A percentile compares a stretch with the other conserved stretches of the same genome.
phyloP scores from a whole-genome alignment of 2,113 vertebrate species.

The Ctenomys sociabilis region DNA sequence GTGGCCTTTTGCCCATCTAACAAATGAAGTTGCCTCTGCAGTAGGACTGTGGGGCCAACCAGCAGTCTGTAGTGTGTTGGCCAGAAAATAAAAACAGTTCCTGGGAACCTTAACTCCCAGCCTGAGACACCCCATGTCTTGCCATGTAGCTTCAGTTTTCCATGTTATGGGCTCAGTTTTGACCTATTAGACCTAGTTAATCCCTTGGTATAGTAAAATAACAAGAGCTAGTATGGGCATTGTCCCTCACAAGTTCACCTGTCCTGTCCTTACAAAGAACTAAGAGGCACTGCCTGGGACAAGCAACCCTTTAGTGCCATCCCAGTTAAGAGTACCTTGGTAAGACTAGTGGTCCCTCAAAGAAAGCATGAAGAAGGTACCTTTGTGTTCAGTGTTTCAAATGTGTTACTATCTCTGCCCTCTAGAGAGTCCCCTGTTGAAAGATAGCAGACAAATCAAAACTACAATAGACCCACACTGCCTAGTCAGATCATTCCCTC shows the following conservation, averaged over 20 bases:
- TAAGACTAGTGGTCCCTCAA: not conserved
- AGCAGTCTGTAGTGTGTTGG: rapidly evolving
- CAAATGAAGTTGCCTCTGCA: not conserved
- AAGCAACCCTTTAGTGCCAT: not conserved
- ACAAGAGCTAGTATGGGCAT: not conserved
- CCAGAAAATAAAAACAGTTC: not conserved
- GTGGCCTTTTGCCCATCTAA: not conserved
- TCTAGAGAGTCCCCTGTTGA: not conserved
- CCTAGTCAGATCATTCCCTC: not conserved
- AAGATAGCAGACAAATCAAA: not conserved
- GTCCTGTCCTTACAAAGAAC: not conserved
- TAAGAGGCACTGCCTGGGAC: not conserved
- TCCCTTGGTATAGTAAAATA: not conserved
- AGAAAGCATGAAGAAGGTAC: not conserved
- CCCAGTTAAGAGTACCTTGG: not conserved
- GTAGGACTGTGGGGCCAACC: not conserved
- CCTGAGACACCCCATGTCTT: not conserved
- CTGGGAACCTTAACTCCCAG: not conserved
- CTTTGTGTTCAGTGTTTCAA: not conserved
- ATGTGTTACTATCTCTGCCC: not conserved
- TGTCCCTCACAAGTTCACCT: not conserved
- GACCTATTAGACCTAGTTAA: not conserved
- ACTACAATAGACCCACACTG: not conserved
- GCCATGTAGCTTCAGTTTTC: not conserved
- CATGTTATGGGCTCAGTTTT: not conserved